Conservation (phyloP, 2,797 vertebrate genomes). For the Sciurus carolinensis region DNA sequence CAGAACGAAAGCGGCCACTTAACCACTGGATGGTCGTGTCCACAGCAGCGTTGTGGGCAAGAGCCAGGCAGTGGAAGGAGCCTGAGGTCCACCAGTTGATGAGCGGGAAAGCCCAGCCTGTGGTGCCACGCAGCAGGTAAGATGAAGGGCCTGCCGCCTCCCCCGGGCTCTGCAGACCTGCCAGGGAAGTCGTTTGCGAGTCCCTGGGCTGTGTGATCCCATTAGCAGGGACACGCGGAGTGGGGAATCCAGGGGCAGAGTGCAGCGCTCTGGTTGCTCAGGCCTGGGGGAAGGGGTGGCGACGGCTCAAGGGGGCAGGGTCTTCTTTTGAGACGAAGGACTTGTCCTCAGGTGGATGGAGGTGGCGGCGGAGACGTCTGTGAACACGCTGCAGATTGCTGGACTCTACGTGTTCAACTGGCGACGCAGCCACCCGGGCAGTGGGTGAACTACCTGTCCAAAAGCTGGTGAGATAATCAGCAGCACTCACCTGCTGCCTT, state of each 20-base stretch:
- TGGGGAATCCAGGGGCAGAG: not conserved
- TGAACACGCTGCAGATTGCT: not conserved
- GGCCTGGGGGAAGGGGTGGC: not conserved
- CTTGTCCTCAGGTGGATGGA: too few relatives aligned
- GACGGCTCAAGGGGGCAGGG: not conserved
- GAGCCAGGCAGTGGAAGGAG: too few relatives aligned
- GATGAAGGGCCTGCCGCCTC: too few relatives aligned
- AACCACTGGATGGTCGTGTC: too few relatives aligned
- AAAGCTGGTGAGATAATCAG: too few relatives aligned
- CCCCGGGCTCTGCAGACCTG: not conserved
- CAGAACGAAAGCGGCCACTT: not conserved
- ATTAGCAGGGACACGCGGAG: fast-evolving
- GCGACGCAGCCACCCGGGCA: too few relatives aligned
- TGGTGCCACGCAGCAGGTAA: not conserved
- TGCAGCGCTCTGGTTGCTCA: not conserved
- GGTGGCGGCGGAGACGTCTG: not conserved
- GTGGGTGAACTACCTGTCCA: not conserved
- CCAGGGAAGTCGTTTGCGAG: not conserved
- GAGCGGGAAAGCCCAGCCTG: too few relatives aligned
- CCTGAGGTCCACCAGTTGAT: not conserved
- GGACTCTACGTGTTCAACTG: not conserved
- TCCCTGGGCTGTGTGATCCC: fast-evolving
- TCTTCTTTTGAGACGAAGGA: not conserved
- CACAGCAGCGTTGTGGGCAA: not conserved
- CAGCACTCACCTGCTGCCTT: not conserved